These are phyloP conservation scores for Salminus brasiliensis DNA, from an alignment of 2,113 vertebrate genomes.

Conservation along the genomic window DNA sequence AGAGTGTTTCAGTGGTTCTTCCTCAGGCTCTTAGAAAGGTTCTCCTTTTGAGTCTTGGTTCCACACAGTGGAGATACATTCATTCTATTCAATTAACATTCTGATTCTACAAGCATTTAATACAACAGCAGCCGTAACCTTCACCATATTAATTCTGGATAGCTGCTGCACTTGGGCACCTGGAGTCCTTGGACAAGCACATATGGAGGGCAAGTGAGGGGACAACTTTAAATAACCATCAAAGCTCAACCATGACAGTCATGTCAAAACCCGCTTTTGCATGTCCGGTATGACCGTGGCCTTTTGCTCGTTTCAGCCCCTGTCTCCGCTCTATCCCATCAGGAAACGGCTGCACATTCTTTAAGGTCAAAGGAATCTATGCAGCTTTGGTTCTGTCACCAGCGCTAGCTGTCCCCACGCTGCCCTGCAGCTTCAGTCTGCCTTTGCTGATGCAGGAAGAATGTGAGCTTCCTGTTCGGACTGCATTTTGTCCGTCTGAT, in stretches of 20 bases:
- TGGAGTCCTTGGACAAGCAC: not conserved
- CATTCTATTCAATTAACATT: no score
- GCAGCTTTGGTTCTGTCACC: constrained; percentile 7
- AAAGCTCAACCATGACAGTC: not conserved
- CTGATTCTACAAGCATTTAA: no score
- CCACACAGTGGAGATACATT: no score
- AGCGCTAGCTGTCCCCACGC: not conserved
- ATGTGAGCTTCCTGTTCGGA: constrained; percentile 23
- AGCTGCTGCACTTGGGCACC: not conserved
- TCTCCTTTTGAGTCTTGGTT: no score
- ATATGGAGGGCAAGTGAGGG: not conserved
- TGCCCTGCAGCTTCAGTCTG: not conserved
- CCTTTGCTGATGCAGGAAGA: constrained; percentile 14
- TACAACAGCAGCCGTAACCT: not conserved
- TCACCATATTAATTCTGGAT: not conserved
- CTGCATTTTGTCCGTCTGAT: not conserved
- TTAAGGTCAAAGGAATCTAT: constrained; percentile 27
- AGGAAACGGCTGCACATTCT: not conserved
- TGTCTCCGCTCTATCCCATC: constrained; percentile 8
- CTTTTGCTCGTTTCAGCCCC: not conserved
- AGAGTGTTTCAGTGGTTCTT: no score
- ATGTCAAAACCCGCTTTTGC: not conserved
- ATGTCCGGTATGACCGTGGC: constrained; percentile 15
- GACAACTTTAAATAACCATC: not conserved
- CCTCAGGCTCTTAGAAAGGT: no score